Percentiles rank a stretch among this genome's conserved stretches.
phyloP scores from a whole-genome alignment of 2,113 vertebrate genomes.

The Bufo gargarizans region DNA sequence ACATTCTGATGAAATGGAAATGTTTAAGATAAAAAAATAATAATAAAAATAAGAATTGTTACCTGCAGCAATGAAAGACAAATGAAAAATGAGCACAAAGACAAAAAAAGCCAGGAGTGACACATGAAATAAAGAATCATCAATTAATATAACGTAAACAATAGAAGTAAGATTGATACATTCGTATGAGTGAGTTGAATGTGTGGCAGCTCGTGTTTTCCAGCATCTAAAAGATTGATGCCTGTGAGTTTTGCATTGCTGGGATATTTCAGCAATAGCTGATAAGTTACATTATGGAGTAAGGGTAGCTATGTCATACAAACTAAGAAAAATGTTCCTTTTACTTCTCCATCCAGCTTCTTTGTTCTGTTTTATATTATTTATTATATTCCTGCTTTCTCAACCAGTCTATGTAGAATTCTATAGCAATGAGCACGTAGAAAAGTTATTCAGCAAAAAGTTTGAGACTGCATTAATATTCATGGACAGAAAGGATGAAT shows the following conservation, averaged over 20 bases:
- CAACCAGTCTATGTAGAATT: not conserved
- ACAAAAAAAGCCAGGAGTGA: constrained; percentile 2
- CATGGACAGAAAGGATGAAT: not conserved
- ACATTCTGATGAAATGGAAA: not conserved
- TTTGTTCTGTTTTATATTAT: not conserved
- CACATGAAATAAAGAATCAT: constrained; percentile 18
- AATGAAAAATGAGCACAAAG: not conserved
- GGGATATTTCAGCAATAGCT: not conserved
- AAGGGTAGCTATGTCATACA: constrained; percentile 1
- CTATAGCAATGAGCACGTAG: not conserved
- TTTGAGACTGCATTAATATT: constrained; percentile 40
- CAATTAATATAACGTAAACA: constrained; percentile 18
- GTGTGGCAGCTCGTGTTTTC: not conserved
- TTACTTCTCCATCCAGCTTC: not conserved
- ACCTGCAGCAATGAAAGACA: constrained; percentile 4
- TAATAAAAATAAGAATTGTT: too few species aligned
- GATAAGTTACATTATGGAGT: not conserved
- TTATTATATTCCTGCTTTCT: not conserved
- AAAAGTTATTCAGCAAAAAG: not conserved
- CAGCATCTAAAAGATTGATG: constrained; percentile 10
- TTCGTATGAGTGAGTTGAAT: constrained; percentile 9
- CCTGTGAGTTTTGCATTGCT: not conserved
- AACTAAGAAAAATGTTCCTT: not conserved
- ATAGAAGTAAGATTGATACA: constrained; percentile 28
- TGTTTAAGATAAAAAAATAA: not conserved